These are phyloP conservation scores for Orthosia incerta DNA, from an alignment of 2,888 invertebrate genomes.

Conservation along the genomic window DNA sequence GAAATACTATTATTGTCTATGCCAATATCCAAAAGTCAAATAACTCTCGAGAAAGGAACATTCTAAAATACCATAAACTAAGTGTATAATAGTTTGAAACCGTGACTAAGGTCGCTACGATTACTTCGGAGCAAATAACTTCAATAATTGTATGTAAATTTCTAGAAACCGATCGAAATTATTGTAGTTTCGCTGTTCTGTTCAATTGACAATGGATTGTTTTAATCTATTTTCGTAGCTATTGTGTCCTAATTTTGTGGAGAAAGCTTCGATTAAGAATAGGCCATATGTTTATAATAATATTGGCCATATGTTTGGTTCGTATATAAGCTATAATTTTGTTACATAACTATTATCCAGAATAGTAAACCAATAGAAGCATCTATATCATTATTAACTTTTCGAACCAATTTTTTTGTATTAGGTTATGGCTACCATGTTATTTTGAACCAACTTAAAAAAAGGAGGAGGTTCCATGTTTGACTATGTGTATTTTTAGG, in stretches of 20 bases:
- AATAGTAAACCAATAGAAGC: too few relatives aligned
- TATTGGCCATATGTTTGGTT: neutral
- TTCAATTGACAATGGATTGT: slow-evolving; percentile 6
- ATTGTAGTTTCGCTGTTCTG: slow-evolving; percentile 26
- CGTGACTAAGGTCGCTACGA: slow-evolving; percentile 47
- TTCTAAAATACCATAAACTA: slow-evolving; percentile 37
- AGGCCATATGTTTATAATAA: too few relatives aligned
- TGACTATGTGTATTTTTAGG: too few relatives aligned
- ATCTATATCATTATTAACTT: too few relatives aligned
- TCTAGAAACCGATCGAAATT: slow-evolving; percentile 31
- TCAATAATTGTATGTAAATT: slow-evolving; percentile 49
- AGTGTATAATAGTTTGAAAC: slow-evolving; percentile 28
- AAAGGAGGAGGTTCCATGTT: too few relatives aligned
- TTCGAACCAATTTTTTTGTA: too few relatives aligned
- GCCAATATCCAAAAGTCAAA: slow-evolving; percentile 18
- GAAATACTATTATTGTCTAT: slow-evolving; percentile 18
- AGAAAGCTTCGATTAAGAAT: neutral
- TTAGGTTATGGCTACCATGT: too few relatives aligned
- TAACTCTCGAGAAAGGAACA: slow-evolving; percentile 34
- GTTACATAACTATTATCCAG: too few relatives aligned
- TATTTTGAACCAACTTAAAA: too few relatives aligned
- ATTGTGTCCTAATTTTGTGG: neutral
- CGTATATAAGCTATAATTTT: too few relatives aligned
- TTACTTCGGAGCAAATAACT: slow-evolving; percentile 44
- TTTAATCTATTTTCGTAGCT: neutral